A percentile compares a stretch with the other conserved stretches of the same genome.
Evolutionary conservation across 2,113 vertebrate species (phyloP).

Genomic region (Atherinomorus stipes): DNA sequence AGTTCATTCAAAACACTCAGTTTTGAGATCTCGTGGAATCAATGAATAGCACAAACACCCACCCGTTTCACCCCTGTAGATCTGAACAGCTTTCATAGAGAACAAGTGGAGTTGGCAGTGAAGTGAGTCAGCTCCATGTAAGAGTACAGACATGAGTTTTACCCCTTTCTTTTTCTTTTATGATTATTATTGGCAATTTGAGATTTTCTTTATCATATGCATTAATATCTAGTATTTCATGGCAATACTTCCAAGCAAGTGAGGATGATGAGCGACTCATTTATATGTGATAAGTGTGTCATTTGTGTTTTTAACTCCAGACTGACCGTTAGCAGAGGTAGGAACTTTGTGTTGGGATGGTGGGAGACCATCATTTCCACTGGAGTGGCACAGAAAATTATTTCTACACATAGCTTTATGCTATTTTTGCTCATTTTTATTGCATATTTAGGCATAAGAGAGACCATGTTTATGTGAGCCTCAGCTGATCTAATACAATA

Average conservation of each 20-base stretch:
- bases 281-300: too few species aligned
- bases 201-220: slow-evolving; percentile 4
- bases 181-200: slow-evolving; percentile 22
- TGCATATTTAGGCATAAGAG: too few species aligned
- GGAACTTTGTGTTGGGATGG: too few species aligned
- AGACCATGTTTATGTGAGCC: too few species aligned
- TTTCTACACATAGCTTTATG: too few species aligned
- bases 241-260: too few species aligned
- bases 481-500: too few species aligned
- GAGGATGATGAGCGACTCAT: too few species aligned
- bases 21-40: slow-evolving; percentile 45
- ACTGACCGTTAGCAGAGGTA: background rate
- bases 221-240: background rate
- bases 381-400: too few species aligned
- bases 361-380: too few species aligned
- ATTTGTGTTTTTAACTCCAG: background rate
- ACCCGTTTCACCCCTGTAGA: slow-evolving; percentile 57
- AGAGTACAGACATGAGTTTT: slow-evolving; percentile 7
- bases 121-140: slow-evolving; percentile 61
- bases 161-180: background rate
- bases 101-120: slow-evolving; percentile 46
- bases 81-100: slow-evolving; percentile 50
- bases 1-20: slow-evolving; percentile 57
- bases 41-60: slow-evolving; percentile 70
- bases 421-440: too few species aligned